phyloP scores from a whole-genome alignment of 2,888 invertebrate species.

The Lasioglossum malachurum region DNA sequence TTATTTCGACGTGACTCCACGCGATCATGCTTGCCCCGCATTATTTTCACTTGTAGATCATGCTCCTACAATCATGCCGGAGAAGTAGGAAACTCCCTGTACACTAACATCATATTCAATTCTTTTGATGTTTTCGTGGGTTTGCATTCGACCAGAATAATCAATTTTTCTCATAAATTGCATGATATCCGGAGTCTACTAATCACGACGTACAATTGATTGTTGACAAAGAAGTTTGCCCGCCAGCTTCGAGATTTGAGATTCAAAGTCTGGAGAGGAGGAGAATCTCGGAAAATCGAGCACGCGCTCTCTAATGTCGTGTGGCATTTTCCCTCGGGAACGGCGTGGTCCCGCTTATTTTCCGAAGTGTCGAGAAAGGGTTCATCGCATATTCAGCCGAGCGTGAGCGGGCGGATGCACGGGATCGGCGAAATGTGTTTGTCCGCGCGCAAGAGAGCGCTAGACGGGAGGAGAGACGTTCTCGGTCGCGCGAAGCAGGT shows the following conservation, averaged over 20 bases:
- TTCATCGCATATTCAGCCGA: slow-evolving; percentile 17
- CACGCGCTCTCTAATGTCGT: neutral
- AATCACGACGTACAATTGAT: neutral
- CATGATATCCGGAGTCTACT: neutral
- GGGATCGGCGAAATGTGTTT: slow-evolving; percentile 14
- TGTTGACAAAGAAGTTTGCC: neutral
- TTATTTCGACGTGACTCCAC: neutral
- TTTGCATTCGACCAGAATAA: too few relatives aligned
- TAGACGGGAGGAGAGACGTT: neutral
- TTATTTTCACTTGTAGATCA: too few relatives aligned
- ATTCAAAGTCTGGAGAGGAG: neutral
- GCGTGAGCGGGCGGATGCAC: neutral
- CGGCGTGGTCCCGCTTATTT: neutral
- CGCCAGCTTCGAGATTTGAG: neutral
- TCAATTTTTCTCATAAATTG: neutral
- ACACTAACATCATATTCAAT: too few relatives aligned
- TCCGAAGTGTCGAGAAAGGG: neutral
- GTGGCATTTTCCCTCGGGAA: neutral
- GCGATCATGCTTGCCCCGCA: neutral
- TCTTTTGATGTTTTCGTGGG: too few relatives aligned
- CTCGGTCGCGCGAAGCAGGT: neutral
- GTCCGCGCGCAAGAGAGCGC: slow-evolving; percentile 2
- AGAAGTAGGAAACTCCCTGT: too few relatives aligned
- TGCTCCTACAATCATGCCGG: too few relatives aligned
- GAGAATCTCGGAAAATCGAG: neutral